These are phyloP conservation scores for Rhodinocichla rosea DNA, from an alignment of 2,113 vertebrate genomes.

Conservation along the genomic window DNA sequence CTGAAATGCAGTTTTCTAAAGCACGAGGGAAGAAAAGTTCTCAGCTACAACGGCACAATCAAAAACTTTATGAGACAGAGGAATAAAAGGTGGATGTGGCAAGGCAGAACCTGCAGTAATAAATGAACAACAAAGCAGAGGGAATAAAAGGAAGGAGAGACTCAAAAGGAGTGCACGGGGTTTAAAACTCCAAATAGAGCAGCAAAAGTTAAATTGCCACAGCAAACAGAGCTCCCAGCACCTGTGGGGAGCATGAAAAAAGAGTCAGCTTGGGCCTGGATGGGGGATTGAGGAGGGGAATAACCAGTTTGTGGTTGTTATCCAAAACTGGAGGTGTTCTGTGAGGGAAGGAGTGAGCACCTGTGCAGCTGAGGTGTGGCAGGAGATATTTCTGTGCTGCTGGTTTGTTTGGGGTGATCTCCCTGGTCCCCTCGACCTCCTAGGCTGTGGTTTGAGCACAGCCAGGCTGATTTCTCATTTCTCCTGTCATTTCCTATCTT, in stretches of 20 bases:
- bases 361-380: background rate
- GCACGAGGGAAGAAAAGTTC: rapidly evolving
- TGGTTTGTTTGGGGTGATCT: background rate
- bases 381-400: background rate
- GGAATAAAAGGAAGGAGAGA: background rate
- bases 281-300: background rate
- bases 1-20: background rate
- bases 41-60: no score
- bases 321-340: background rate
- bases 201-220: background rate
- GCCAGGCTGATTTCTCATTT: background rate
- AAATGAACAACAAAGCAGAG: background rate
- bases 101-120: background rate
- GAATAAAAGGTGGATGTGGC: background rate
- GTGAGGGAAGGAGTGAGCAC: background rate
- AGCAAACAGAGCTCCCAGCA: background rate
- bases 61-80: background rate
- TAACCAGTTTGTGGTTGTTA: background rate
- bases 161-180: background rate
- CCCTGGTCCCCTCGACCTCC: background rate
- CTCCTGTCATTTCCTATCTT: background rate
- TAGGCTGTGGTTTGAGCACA: background rate
- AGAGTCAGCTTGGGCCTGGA: background rate
- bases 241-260: rapidly evolving
- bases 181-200: background rate